Evolutionary conservation across 2,888 invertebrate species (phyloP), one percentile per base, ranked within the genome.

Genomic region (Vanessa cardui): DNA sequence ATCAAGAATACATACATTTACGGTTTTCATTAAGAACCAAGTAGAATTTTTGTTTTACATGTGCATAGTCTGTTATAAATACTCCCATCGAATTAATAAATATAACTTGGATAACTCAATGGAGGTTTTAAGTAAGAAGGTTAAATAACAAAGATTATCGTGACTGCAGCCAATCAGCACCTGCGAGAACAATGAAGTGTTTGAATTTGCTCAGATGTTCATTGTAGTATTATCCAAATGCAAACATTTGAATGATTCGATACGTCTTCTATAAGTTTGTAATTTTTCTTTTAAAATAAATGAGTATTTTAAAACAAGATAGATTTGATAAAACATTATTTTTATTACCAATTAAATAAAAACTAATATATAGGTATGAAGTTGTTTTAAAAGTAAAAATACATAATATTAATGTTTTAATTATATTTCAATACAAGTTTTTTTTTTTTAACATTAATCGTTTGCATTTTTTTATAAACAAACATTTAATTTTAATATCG

Each of bases 191-290:
- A 75, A 75, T 74, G 63, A 60, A 62, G 16, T 69, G 26, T 33
- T 49, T 66, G 31, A 50, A 71, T 75, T 74, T 69, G 64, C 50
- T 64, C 75, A 75, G 75, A 71, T 72, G 72, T 64, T 63, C 61
- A 54, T 60, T 60, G 64, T 31, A 20, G 60, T 59, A 52, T 68
- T 64, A 68, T 66, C 59, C 47, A 31, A 69, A 64, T 39, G 44
- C 59, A 54, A 69, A 72, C 59, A 61, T 54, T 66, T 56, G 16
- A n/a, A 33, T 39, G 39, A 54, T 46, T 54, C 46, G 54, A 15
- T 47, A 56, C 54, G 54, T 31, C 39, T 20, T 46, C 18, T 46
- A 5, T 39, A 20, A 39, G 7, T 15, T 60, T 60, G 47, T 60
- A 33, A 21, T 54, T 2, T 33, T 33, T 50, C 31, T 31, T 5